Conservation (phyloP, 2,797 vertebrate species). For the Falco berigora region DNA sequence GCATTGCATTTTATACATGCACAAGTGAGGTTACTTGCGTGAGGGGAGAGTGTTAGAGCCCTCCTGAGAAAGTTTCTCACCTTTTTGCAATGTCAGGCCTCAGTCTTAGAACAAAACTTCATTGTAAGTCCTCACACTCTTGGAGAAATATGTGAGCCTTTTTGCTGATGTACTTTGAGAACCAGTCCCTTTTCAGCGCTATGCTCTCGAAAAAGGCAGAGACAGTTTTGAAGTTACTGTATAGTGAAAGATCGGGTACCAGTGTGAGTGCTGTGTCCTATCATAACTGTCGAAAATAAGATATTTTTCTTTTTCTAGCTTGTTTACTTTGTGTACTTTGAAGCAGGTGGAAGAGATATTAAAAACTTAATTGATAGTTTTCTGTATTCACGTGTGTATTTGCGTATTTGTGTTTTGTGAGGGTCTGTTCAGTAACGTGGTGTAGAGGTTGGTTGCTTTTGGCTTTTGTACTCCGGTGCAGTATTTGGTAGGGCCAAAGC, state of each 20-base stretch:
- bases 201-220: not conserved
- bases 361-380: not conserved
- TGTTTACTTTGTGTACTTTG: not conserved
- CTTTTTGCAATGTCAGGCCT: not conserved
- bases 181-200: not conserved
- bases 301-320: not conserved
- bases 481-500: not conserved
- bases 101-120: not conserved
- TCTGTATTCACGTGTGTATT: rapidly evolving
- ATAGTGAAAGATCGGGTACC: not conserved
- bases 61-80: not conserved
- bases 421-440: not conserved
- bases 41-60: not conserved
- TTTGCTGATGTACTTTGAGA: not conserved
- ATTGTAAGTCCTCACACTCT: not conserved
- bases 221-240: not conserved
- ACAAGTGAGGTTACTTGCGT: not conserved
- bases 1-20: not conserved
- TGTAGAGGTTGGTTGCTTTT: not conserved
- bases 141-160: not conserved
- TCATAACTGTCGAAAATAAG: not conserved
- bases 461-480: rapidly evolving
- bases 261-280: not conserved
- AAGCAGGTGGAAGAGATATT: not conserved
- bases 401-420: rapidly evolving